Percentiles rank a stretch among this genome's conserved stretches.
Evolutionary conservation across 2,888 invertebrate species (phyloP).

Genomic region (Hypsopygia costalis): DNA sequence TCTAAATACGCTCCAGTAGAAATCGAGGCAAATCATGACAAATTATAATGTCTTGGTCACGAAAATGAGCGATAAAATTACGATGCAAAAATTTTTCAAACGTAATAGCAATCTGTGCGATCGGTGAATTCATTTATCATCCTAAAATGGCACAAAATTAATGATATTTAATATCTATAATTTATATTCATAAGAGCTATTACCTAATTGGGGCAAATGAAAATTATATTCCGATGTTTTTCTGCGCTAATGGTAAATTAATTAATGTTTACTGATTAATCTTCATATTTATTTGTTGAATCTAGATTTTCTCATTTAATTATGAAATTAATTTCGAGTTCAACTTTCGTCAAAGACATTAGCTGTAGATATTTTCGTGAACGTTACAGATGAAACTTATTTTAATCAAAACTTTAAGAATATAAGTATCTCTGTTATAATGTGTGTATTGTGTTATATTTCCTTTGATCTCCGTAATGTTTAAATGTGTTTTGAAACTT

Average conservation of each 20-base stretch:
- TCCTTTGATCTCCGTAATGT: background rate
- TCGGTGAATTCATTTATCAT: conserved; percentile 4
- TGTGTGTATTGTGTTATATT: conserved; percentile 1
- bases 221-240: background rate
- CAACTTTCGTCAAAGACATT: conserved; percentile 1
- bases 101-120: conserved; percentile 8
- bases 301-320: background rate
- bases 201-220: background rate
- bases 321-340: conserved; percentile 1
- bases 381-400: conserved; percentile 2
- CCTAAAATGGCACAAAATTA: background rate
- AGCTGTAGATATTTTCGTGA: conserved; percentile 1
- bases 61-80: conserved; percentile 20
- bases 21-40: conserved; percentile 51
- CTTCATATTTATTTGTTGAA: background rate
- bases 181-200: background rate
- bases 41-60: conserved; percentile 39
- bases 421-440: background rate
- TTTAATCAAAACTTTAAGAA: conserved; percentile 9
- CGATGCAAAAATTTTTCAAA: conserved; percentile 10
- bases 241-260: background rate
- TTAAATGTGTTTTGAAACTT: too few species aligned
- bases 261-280: conserved; percentile 1
- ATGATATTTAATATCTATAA: background rate
- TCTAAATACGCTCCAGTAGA: conserved; percentile 39